Conservation (phyloP, 1,140 invertebrate genomes). For the Palaemon carinicauda region DNA sequence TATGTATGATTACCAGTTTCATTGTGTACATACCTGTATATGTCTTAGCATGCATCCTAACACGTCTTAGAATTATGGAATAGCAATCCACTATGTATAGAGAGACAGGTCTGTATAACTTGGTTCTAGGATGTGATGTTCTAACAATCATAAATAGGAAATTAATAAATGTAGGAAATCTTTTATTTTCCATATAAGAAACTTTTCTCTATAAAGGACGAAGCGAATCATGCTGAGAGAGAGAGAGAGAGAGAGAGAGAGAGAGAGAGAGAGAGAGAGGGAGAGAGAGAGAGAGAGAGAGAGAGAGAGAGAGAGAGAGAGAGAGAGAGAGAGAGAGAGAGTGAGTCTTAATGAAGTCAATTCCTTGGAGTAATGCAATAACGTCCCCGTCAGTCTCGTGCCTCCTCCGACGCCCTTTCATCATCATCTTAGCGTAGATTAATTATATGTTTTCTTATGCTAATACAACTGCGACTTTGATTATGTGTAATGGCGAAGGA, state of each 20-base stretch:
- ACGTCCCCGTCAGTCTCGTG: not conserved
- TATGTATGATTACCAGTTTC: no score
- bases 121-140: not conserved
- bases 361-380: not conserved
- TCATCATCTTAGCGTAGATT: not conserved
- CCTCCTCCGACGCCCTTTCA: not conserved
- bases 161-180: no score
- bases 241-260: no score
- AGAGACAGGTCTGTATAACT: no score
- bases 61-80: not conserved
- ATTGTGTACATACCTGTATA: not conserved
- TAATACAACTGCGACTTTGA: no score
- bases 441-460: no score
- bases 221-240: no score
- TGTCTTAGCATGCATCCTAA: not conserved
- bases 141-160: not conserved
- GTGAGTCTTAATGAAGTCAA: not conserved
- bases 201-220: no score
- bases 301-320: conserved; percentile 3
- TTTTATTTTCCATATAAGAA: no score
- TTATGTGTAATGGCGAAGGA: no score
- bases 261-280: no score
- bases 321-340: not conserved
- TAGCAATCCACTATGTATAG: no score
- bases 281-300: not conserved